Evolutionary conservation across 2,797 vertebrate genomes (phyloP), one percentile per base, ranked within the genome.

Genomic region (Psittacula echo): DNA sequence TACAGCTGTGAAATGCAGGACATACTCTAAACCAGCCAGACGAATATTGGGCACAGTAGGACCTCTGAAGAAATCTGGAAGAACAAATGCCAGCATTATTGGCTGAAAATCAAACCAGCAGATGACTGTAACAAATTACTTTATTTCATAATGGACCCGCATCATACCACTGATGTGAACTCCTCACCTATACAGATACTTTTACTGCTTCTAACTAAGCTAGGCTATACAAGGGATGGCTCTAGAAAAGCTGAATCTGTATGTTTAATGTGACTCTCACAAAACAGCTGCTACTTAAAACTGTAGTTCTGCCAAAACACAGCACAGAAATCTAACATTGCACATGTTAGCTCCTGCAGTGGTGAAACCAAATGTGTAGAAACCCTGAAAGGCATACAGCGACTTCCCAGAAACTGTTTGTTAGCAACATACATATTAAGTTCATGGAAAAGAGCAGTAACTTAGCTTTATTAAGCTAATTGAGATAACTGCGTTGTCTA

Each of bases 41-140:
- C 99, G 99, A 78, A 99, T 96, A 3, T 93, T 98, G 9, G 98
- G 44, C 64, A 99, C 99, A 0, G 93, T 98, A 21, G 99, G 99
- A 22, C 99, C 99, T 94, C 99, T 97, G 98, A 99, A 99, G 97
- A 99, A 99, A 98, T 99, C 99, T 99, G 94, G 83, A 85, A 95
- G 19, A 76, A 56, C 87, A 70, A 93, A 84, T 44, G 50, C 2
- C 56, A 71, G 5, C 32, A 61, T 86, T 80, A 53, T 62, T 68
- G 16, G 64, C 30, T 87, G 47, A 82, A 73, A 94, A 73, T 24
- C 72, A 80, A 68, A 70, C 5, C 37, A 66, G 71, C 7, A 91
- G 42, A n/a, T 32, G 11, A 21, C 56, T 44, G 4, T 7, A 94
- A 76, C 29, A 67, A 70, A 86, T 4, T 4, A 5, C 13, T 72